A percentile compares a stretch with the other conserved stretches of the same genome.
Conservation (phyloP, 2,888 invertebrate species). For the Diogma glabrata region DNA sequence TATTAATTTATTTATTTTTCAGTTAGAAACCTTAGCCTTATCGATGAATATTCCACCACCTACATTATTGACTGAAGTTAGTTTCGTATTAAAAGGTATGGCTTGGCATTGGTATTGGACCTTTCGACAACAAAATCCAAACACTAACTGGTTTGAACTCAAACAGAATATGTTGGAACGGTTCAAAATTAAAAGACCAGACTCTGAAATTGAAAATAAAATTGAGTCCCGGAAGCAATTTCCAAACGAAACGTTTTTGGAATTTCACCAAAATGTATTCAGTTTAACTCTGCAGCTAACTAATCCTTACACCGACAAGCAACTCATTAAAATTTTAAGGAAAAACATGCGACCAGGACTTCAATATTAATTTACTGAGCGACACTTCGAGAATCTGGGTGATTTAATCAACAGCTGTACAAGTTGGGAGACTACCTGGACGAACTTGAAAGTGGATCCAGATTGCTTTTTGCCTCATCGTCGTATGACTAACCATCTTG, state of each 20-base stretch:
- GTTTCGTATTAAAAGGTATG: neutral
- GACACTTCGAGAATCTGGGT: too few species aligned
- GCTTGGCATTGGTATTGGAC: neutral
- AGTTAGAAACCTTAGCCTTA: neutral
- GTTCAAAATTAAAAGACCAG: neutral
- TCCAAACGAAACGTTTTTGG: neutral
- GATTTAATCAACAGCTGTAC: too few species aligned
- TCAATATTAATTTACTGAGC: too few species aligned
- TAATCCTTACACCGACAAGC: neutral
- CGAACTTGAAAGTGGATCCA: too few species aligned
- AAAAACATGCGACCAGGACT: too few species aligned
- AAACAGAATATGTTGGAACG: neutral
- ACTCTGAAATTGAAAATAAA: neutral
- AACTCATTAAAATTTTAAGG: too few species aligned
- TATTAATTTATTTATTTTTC: neutral
- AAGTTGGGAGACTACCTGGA: too few species aligned
- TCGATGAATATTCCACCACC: neutral
- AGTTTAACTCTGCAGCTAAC: neutral
- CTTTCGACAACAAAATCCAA: neutral
- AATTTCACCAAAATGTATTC: neutral
- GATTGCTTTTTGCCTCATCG: too few species aligned
- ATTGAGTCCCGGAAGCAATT: neutral
- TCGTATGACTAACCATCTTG: too few species aligned
- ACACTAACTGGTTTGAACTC: neutral
- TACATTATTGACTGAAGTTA: neutral